A percentile compares a stretch with the other conserved stretches of the same genome.
Conservation (phyloP, 1,140 invertebrate genomes). For the Drosophila kepulauana region DNA sequence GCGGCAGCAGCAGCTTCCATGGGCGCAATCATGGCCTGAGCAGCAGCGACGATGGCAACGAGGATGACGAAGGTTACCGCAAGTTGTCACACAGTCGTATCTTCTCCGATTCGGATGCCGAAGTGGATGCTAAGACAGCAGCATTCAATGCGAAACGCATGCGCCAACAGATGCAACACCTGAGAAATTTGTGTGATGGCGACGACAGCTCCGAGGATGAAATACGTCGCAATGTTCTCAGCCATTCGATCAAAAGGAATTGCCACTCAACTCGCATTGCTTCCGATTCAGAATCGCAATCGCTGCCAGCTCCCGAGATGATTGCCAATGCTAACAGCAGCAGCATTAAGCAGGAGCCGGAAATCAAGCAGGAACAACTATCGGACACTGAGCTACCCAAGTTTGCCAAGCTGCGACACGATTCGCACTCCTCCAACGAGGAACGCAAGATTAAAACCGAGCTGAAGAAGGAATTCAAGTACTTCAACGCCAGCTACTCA, state of each 20-base stretch:
- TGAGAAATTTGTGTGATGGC: constrained; percentile 75
- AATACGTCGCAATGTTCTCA: constrained; percentile 61
- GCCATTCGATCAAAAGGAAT: constrained; percentile 86
- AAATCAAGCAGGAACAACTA: constrained; percentile 77
- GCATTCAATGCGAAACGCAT: constrained; percentile 42
- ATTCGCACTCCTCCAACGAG: constrained; percentile 69
- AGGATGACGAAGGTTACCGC: constrained; percentile 53
- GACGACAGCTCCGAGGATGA: constrained; percentile 84
- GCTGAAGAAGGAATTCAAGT: constrained; percentile 77
- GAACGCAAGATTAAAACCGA: constrained; percentile 76
- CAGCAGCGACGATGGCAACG: constrained; percentile 69
- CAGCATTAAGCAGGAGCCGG: constrained; percentile 72
- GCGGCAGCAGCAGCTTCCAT: constrained; percentile 73
- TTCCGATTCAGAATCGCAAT: constrained; percentile 86
- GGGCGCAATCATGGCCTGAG: constrained; percentile 63
- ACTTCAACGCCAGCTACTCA: constrained; percentile 44
- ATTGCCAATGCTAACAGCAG: neutral
- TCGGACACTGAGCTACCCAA: constrained; percentile 62
- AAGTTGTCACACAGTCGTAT: constrained; percentile 51
- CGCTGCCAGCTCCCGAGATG: constrained; percentile 84
- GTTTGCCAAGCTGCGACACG: constrained; percentile 57
- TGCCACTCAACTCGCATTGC: constrained; percentile 86
- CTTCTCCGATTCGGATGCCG: constrained; percentile 70
- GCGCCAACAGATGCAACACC: constrained; percentile 67
- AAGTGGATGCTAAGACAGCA: constrained; percentile 25